Evolutionary conservation across 2,797 vertebrate species (phyloP), one percentile per base, ranked within the genome.

Genomic region (Ambastaia sidthimunki): DNA sequence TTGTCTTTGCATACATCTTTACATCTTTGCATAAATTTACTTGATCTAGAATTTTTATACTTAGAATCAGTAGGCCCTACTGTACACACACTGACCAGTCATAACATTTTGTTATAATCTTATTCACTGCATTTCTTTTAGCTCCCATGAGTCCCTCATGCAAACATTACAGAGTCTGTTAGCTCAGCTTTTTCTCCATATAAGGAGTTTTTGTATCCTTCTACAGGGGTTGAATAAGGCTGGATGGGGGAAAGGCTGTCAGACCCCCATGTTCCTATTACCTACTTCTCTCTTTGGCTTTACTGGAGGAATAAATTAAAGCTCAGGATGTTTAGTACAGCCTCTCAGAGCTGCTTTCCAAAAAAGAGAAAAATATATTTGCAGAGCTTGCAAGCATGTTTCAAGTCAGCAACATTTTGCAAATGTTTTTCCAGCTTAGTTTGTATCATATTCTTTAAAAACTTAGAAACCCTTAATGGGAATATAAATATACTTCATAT

Each of bases 151-250:
- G 90, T 91, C 86, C 82, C 85, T 71, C 74, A 47, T 80, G 84
- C 88, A 10, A 90, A 89, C 90, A 89, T 90, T 94, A 91, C 86
- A 90, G 90, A 57, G 87, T 68, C 66, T 0, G 88, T 86, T 88
- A 87, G 84, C 88, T 85, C 81, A 80, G 91, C 78, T 88, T 90
- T 95, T 84, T 86, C 90, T 84, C 95, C 95, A 95, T 95, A 94
- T 95, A 96, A 90, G 95, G 95, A 86, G 74, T 91, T 94, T 92
- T 92, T 87, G 69, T 87, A 79, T 86, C 92, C 85, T 89, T 89
- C 87, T 86, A 87, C 48, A 37, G 83, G 87, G 62, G 59, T 18
- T 74, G 65, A 62, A 75, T 71, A 18, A 57, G 84, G 37, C 65
- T 66, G 71, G 69, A 79, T 62, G 7, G 48, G 54, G 25, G 28